phyloP scores from a whole-genome alignment of 2,113 vertebrate species.

The Rhagologus leucostigma region DNA sequence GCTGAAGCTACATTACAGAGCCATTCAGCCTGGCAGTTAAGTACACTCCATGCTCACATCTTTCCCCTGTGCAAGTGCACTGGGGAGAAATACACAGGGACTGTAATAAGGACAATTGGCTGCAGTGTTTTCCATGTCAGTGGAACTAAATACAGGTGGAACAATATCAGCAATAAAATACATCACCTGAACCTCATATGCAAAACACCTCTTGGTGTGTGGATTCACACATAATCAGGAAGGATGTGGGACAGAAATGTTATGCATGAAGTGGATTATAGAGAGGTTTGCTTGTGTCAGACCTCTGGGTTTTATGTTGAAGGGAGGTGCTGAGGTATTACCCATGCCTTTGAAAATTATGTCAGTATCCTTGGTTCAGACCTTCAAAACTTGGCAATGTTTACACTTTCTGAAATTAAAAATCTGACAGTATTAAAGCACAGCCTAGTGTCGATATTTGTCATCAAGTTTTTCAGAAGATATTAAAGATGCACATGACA shows the following conservation, averaged over 20 bases:
- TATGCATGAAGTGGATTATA: constrained; percentile 39
- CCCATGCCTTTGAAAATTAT: constrained; percentile 75
- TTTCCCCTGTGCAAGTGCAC: constrained; percentile 71
- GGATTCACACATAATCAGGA: neutral
- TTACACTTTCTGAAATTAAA: constrained; percentile 77
- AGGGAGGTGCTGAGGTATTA: constrained; percentile 59
- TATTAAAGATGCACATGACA: constrained; percentile 51
- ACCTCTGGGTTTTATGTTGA: constrained; percentile 64
- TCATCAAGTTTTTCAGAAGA: constrained; percentile 52
- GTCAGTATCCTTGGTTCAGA: constrained; percentile 77
- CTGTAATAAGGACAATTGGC: constrained; percentile 79
- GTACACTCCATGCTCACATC: constrained; percentile 74
- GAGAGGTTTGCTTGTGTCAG: constrained; percentile 51
- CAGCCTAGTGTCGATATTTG: constrained; percentile 54
- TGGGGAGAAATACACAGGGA: constrained; percentile 70
- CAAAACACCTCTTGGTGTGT: constrained; percentile 2
- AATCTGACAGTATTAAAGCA: constrained; percentile 69
- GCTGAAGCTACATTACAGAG: constrained; percentile 83
- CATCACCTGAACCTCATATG: constrained; percentile 50
- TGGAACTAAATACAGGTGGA: constrained; percentile 78
- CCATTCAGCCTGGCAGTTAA: constrained; percentile 83
- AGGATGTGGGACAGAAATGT: constrained; percentile 18
- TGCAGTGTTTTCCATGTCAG: constrained; percentile 68
- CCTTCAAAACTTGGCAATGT: constrained; percentile 76
- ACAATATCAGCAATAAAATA: constrained; percentile 68